Evolutionary conservation across 2,113 vertebrate species (phyloP).

Genomic region (Junco hyemalis): DNA sequence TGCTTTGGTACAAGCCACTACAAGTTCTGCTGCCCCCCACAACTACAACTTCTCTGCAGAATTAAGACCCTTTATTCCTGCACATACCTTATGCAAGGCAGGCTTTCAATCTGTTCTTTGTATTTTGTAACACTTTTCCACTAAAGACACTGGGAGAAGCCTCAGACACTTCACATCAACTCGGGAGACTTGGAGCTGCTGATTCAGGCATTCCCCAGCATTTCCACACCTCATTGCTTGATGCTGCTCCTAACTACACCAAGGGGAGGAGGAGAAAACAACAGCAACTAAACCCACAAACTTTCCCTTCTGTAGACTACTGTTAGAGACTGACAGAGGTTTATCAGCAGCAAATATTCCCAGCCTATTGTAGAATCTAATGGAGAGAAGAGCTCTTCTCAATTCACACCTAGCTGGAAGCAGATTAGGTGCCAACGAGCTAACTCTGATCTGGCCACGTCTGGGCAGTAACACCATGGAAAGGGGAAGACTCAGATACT

Average conservation of each 20-base stretch:
- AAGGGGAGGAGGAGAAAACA: background rate
- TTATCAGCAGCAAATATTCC: background rate
- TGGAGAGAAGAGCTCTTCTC: background rate
- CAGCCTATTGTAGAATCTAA: background rate
- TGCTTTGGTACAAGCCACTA: accelerated
- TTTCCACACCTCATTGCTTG: background rate
- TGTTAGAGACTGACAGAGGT: background rate
- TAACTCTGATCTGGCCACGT: background rate
- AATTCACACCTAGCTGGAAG: background rate
- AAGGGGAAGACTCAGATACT: background rate
- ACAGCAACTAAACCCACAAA: background rate
- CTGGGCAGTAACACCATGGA: background rate
- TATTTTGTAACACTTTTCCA: background rate
- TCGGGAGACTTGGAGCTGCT: background rate
- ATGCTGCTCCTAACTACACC: background rate
- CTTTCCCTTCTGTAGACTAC: background rate
- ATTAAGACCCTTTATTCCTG: background rate
- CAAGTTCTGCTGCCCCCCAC: background rate
- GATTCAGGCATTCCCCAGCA: background rate
- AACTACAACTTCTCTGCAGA: background rate
- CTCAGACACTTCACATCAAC: background rate
- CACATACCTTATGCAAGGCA: background rate
- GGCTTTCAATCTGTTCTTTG: background rate
- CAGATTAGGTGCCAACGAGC: background rate
- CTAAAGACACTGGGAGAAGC: background rate